Evolutionary conservation across 2,113 vertebrate genomes (phyloP), one percentile per base, ranked within the genome.

Genomic region (Trogon melanurus): DNA sequence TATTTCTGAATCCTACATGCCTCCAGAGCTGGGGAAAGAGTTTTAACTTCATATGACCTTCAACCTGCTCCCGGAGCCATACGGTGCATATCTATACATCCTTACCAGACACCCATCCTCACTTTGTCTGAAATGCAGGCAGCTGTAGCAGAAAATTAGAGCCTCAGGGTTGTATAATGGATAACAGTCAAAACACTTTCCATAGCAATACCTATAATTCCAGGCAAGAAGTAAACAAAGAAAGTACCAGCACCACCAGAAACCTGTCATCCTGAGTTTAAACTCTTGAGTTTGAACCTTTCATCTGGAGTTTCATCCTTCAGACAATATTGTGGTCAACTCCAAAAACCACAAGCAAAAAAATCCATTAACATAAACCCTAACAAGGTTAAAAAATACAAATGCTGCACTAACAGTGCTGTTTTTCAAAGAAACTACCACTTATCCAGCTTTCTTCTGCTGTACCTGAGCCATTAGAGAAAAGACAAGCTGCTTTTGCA

Each of bases 141-240:
- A 88, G 69, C 7, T 83, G 36, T 18, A 83, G 66, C 0, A 3
- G 88, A 93, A 94, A 95, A 83, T 76, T 29, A 90, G 18, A 94
- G 60, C 44, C 72, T 56, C 88, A 93, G n/a, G 11, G 16, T 4
- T 93, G 21, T 32, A 56, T 44, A 73, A 95, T 6, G 32, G 79
- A 2, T 64, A 88, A 56, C 5, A 93, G 38, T 60, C 22, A 61
- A 94, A 91, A 83, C 44, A 74, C 45, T 91, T 93, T 30, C 47
- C 57, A 74, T 22, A 34, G 76, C 47, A 83, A 45, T 67, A 78
- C 18, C 71, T 85, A 51, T 29, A 79, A 79, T 47, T 12, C 36
- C 34, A 53, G 79, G 25, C 60, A 91, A 90, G 75, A 80, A 91
- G 69, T 84, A 93, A 93, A 81, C 54, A 71, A 89, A 93, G 74